Conservation (phyloP, 1,140 invertebrate species). For the Pseudomyrmex dendroicus region DNA sequence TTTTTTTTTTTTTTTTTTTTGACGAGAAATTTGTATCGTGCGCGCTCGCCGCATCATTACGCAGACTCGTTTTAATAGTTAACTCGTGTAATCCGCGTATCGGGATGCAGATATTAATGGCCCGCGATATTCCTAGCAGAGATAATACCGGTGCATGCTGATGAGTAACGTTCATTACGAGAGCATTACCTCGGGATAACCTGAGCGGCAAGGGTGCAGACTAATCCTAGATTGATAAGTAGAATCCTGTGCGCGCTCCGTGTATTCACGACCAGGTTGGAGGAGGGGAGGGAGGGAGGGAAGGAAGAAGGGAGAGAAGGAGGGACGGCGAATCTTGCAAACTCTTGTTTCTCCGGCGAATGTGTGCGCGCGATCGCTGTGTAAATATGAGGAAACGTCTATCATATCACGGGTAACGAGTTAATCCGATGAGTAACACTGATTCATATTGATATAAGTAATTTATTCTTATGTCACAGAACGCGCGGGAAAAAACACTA, state of each 20-base stretch:
- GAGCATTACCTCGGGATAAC: constrained; percentile 78
- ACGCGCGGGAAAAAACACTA: no score
- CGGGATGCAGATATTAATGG: constrained; percentile 68
- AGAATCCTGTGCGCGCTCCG: constrained; percentile 69
- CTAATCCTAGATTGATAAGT: constrained; percentile 81
- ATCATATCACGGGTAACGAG: constrained; percentile 8
- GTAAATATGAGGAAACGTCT: constrained; percentile 45
- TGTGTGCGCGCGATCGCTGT: constrained; percentile 49
- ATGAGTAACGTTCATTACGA: constrained; percentile 81
- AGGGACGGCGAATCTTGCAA: constrained; percentile 46
- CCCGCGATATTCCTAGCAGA: constrained; percentile 62
- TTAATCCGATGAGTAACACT: constrained; percentile 6
- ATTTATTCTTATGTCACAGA: constrained; percentile 7
- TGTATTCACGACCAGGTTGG: constrained; percentile 24
- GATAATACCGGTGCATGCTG: constrained; percentile 70
- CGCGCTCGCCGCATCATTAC: constrained; percentile 53
- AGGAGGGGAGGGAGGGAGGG: no score
- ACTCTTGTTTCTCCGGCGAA: constrained; percentile 40
- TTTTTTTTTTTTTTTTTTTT: constrained; percentile 6
- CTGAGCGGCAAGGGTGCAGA: constrained; percentile 75
- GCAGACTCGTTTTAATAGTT: constrained; percentile 66
- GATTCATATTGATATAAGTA: not conserved
- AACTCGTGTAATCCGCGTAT: constrained; percentile 66
- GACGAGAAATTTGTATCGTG: not conserved
- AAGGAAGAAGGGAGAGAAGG: no score